Evolutionary conservation across 2,888 invertebrate genomes (phyloP).

Genomic region (Dolichopus griseipennis): DNA sequence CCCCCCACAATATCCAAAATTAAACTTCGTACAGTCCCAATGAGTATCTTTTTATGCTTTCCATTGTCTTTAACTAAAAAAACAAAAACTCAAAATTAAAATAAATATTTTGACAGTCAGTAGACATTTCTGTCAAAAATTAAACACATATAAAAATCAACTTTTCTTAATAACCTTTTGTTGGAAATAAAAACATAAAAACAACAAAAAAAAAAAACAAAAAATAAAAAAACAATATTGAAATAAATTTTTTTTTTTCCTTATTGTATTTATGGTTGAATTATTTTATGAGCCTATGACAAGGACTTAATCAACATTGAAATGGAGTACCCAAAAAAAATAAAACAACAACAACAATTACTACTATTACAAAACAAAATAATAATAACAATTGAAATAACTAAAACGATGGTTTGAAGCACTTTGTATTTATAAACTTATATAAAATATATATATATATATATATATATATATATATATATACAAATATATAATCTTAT

Average conservation of each 20-base stretch:
- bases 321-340: constrained; percentile 7
- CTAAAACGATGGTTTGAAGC: not conserved
- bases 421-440: not conserved
- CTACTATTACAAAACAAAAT: too few species aligned
- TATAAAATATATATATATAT: not conserved
- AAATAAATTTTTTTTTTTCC: constrained; percentile 8
- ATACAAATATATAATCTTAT: not conserved
- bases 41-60: too few species aligned
- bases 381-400: constrained; percentile 1
- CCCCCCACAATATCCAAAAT: too few species aligned
- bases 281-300: constrained; percentile 16
- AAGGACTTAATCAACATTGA: constrained; percentile 15
- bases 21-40: too few species aligned
- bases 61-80: too few species aligned
- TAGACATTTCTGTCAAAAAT: too few species aligned
- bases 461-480: not conserved
- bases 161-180: not conserved
- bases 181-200: not conserved
- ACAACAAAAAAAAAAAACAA: not conserved
- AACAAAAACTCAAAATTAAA: too few species aligned
- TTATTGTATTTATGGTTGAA: constrained; percentile 15
- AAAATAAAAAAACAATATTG: not conserved
- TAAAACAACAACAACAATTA: not conserved
- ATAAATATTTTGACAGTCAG: too few species aligned
- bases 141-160: too few species aligned